Percentiles rank a stretch among this genome's conserved stretches.
These are phyloP conservation scores for Rhopalosiphum padi DNA, from an alignment of 1,140 invertebrate species.

Conservation along the genomic window DNA sequence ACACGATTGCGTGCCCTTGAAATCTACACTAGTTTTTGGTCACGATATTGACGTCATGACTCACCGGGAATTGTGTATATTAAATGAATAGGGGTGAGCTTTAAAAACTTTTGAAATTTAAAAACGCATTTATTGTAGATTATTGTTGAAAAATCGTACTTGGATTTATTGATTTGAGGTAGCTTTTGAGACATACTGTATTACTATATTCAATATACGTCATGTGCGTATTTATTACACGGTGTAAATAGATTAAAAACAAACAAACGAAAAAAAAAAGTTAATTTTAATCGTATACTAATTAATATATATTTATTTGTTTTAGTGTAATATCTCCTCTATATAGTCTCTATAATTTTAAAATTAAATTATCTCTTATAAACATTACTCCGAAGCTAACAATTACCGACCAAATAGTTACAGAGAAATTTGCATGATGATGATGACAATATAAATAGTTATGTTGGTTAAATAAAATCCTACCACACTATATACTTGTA, in stretches of 20 bases:
- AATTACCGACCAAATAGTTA: background rate
- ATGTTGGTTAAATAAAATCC: background rate
- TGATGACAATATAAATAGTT: background rate
- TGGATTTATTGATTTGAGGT: background rate
- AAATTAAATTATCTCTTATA: background rate
- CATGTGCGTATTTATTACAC: background rate
- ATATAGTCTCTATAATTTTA: background rate
- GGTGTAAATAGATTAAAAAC: background rate
- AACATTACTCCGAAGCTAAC: background rate
- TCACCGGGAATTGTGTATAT: background rate
- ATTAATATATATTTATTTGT: background rate
- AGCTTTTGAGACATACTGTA: background rate
- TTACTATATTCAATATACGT: background rate
- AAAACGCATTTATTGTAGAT: background rate
- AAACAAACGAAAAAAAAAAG: background rate
- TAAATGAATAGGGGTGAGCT: background rate
- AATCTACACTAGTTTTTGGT: constrained; percentile 37
- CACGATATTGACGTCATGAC: background rate
- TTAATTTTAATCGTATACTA: background rate
- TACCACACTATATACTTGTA: background rate
- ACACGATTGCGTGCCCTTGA: background rate
- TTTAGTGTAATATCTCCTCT: background rate
- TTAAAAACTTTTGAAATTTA: background rate
- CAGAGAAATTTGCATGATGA: background rate
- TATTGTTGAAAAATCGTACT: background rate